These are phyloP conservation scores for Telmatherina bonti DNA, from an alignment of 2,797 vertebrate genomes.

Conservation along the genomic window DNA sequence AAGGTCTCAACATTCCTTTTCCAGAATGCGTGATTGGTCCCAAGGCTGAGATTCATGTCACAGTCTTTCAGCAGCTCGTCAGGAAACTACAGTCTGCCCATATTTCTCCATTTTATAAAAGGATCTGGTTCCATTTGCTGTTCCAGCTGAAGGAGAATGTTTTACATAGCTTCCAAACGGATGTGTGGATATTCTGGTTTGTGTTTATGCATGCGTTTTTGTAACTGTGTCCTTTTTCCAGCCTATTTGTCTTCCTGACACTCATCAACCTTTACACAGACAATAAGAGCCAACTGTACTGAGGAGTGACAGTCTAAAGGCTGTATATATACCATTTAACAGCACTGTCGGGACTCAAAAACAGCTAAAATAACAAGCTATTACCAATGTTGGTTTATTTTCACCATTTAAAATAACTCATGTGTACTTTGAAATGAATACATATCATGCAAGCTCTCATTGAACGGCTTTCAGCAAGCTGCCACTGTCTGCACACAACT, in stretches of 20 bases:
- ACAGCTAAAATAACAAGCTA: not conserved
- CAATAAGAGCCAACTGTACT: not conserved
- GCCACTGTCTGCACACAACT: not conserved
- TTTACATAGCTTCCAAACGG: constrained; percentile 64
- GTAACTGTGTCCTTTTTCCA: not conserved
- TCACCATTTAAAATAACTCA: not conserved
- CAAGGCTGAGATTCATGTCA: constrained; percentile 67
- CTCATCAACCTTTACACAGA: not conserved
- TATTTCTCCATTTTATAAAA: constrained; percentile 73
- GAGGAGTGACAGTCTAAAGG: not conserved
- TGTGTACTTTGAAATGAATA: not conserved
- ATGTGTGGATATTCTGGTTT: constrained; percentile 37
- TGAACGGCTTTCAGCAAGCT: not conserved
- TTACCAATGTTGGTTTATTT: not conserved
- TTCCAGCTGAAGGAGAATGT: constrained; percentile 51
- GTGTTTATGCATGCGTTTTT: not conserved
- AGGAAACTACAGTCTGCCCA: constrained; percentile 48
- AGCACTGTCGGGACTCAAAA: not conserved
- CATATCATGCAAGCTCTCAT: not conserved
- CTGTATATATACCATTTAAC: not conserved
- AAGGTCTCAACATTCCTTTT: constrained; percentile 56
- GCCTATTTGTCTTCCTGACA: constrained; percentile 3
- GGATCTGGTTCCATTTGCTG: constrained; percentile 67
- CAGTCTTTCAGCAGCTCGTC: constrained; percentile 76
- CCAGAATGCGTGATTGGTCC: constrained; percentile 73